Base-by-base conservation (phyloP, 2,888 invertebrate genomes). In the Drosophila meridionalis region DNA sequence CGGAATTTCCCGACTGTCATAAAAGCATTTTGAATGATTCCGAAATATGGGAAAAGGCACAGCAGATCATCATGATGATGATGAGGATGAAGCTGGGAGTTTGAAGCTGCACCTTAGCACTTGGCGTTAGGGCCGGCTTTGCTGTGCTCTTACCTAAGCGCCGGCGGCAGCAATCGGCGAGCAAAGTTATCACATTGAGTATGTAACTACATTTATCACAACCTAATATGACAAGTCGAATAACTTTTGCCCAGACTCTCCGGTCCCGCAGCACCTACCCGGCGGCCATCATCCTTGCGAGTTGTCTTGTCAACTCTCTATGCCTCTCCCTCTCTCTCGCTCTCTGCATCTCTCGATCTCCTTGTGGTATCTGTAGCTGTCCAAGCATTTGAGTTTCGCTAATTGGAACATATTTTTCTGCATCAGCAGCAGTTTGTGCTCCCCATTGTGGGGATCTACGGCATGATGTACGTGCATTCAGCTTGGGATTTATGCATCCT, bases 151-250 rank as follows among this genome's bases (percentile, higher is more conserved):
- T 48, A 66, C 59, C 65, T 69, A 74, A 80, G 81, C 80, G 80
- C 80, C 81, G 78, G 69, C 70, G 73, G 62, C 78, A 73, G 45
- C 66, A 77, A 87, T 89, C 53, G 43, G 64, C 59, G 57, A 42
- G 42, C 68, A 88, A 90, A 91, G 91, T 91, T 91, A 91, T 91
- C 92, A 92, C 89, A 86, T 87, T 82, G 80, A 53, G 82, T 84
- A 79, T 90, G 91, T 89, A 90, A 91, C 91, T 91, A 88, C 91
- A 91, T 91, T 92, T 91, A 92, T 91, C 91, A 91, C 87, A 86
- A 80, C 84, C 87, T 90, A 91, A 91, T 92, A 90, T 92, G 91
- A 91, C 91, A 91, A 90, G 78, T 89, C 84, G 82, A 88, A 90
- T 87, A 88, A 90, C 80, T 88, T 89, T 88, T 83, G 85, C 78